phyloP scores from a whole-genome alignment of 2,888 invertebrate species.

The Mylabris sibirica region DNA sequence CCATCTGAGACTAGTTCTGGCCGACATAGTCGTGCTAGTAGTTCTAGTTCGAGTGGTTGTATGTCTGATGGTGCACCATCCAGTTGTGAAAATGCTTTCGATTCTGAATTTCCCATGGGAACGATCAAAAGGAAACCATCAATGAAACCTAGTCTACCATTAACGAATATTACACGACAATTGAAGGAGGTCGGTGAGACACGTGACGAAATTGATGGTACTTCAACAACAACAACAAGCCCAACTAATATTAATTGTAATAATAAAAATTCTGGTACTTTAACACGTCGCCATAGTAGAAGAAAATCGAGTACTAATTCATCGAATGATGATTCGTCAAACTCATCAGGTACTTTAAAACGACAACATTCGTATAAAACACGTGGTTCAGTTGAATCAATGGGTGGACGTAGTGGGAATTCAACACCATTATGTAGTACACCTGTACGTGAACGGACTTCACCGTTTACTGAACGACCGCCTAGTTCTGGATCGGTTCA shows the following conservation, averaged over 20 bases:
- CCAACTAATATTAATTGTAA: constrained; percentile 51
- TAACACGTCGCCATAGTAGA: constrained; percentile 65
- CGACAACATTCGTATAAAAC: constrained; percentile 67
- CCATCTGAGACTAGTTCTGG: constrained; percentile 59
- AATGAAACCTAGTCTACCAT: constrained; percentile 88
- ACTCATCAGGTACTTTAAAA: constrained; percentile 63
- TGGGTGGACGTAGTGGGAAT: constrained; percentile 62
- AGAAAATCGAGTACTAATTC: constrained; percentile 60
- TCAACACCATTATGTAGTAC: constrained; percentile 64
- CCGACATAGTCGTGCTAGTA: constrained; percentile 81
- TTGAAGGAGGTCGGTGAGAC: constrained; percentile 88
- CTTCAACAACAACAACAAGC: constrained; percentile 59
- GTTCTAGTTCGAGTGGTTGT: constrained; percentile 86
- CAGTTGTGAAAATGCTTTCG: constrained; percentile 75
- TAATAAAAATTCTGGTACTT: constrained; percentile 58
- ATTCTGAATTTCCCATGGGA: constrained; percentile 80
- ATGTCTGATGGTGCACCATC: constrained; percentile 81
- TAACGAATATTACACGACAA: constrained; percentile 90
- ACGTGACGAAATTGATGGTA: constrained; percentile 64
- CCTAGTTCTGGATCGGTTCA: constrained; percentile 51
- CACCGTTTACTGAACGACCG: constrained; percentile 59
- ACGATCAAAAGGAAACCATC: constrained; percentile 94
- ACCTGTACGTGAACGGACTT: constrained; percentile 62
- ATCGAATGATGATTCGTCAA: constrained; percentile 57
- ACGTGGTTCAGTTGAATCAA: constrained; percentile 62